phyloP scores from a whole-genome alignment of 2,797 vertebrate species.

The Luscinia megarhynchos region DNA sequence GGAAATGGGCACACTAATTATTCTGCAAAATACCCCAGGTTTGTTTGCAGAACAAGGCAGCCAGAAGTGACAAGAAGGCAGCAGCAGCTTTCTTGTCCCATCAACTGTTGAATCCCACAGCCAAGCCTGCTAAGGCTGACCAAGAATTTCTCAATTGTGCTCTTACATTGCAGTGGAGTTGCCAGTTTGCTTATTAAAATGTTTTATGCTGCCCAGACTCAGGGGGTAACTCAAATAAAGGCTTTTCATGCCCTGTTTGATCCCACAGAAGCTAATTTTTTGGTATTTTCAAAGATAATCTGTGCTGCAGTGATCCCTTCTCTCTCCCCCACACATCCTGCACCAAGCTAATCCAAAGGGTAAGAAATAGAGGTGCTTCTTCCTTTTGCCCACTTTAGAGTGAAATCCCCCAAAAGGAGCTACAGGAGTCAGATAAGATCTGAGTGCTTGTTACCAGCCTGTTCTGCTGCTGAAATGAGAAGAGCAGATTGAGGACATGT shows the following conservation, averaged over 20 bases:
- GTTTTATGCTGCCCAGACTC: background rate
- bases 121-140: conserved; percentile 9
- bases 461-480: background rate
- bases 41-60: background rate
- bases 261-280: background rate
- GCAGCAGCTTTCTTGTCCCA: background rate
- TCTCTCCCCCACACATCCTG: background rate
- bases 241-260: background rate
- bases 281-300: background rate
- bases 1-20: background rate
- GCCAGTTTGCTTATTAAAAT: conserved; percentile 11
- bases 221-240: background rate
- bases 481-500: background rate
- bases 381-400: background rate
- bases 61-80: background rate
- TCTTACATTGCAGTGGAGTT: background rate
- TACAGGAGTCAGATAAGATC: background rate
- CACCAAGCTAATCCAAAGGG: background rate
- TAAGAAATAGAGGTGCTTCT: background rate
- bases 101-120: conserved; percentile 4
- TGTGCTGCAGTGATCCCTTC: background rate
- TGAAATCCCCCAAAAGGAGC: background rate
- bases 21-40: background rate
- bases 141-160: conserved; percentile 26
- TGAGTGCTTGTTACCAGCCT: background rate